Base-by-base conservation (phyloP, 2,888 invertebrate species). In the Deladenus siricidicola region DNA sequence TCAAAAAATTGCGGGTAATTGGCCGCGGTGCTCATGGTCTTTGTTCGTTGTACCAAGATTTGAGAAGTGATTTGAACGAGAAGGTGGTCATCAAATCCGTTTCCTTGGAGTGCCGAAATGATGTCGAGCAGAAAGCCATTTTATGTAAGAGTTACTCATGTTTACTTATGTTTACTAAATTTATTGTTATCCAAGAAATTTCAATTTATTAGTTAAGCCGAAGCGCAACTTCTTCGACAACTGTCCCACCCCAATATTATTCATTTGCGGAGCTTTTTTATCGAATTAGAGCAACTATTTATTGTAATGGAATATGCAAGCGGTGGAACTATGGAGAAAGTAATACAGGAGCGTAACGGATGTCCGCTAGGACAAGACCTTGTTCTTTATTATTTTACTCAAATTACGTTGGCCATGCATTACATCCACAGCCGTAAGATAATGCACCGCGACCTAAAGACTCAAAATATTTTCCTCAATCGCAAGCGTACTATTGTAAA, bases 301-400 rank as follows among this genome's bases (percentile, higher is more conserved):
- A 89, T 90, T 76, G 86, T 87, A n/a, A 89, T 90, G 89, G 89
- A 90, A 80, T 89, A 87, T 78, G 89, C 89, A 2, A 85, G 85
- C 78, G 80, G 85, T 67, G 89, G 89, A 56, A 89, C 87, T 70
- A 80, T 89, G 67, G 85, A 86, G 64, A 86, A 49, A 29, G 34
- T 85, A 70, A 84, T 89, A 79, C 84, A 84, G 51, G 78, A 79
- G 50, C 79, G 56, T 3, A 59, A 59, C 24, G 50, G 50, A 42
- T 45, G 24, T 19, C 49, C 30, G 43, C 81, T 69, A 83, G 82
- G 74, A 34, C 82, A 87, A 75, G 83, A 85, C 82, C 86, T 86
- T 64, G 71, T 71, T 26, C 34, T 75, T 23, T 69, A 73, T 52
- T 76, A 73, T 50, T 76, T 76, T 51, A 71, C 76, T 6, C 74